These are phyloP conservation scores for Acrocyrtus sp. DNA, from an alignment of 2,888 invertebrate genomes.

Conservation along the genomic window DNA sequence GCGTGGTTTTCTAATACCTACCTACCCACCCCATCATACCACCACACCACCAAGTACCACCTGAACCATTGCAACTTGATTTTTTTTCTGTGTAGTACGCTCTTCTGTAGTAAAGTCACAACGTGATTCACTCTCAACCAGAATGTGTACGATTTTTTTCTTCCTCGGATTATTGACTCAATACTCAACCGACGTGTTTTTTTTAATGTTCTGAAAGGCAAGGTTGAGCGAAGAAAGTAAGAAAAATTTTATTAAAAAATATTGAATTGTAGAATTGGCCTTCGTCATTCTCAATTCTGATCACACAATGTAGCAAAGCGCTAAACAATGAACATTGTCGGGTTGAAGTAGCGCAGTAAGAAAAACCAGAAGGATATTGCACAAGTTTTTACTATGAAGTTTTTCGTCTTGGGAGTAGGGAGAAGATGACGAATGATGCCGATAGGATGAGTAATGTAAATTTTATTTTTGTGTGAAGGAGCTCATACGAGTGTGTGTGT, in stretches of 20 bases:
- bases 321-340: background rate
- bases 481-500: slow-evolving; percentile 13
- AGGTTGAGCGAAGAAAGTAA: slow-evolving; percentile 6
- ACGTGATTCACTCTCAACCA: background rate
- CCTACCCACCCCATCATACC: background rate
- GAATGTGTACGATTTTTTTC: slow-evolving; percentile 8
- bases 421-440: background rate
- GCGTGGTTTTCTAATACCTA: slow-evolving; percentile 35
- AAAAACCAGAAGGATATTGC: background rate
- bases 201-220: background rate
- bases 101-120: background rate
- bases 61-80: background rate
- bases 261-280: slow-evolving; percentile 33
- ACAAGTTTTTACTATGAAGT: background rate
- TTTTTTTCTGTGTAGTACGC: background rate
- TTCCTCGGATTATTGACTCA: slow-evolving; percentile 8
- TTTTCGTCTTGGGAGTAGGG: background rate
- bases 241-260: slow-evolving; percentile 2
- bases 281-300: slow-evolving; percentile 40
- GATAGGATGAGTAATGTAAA: background rate
- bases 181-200: slow-evolving; percentile 4
- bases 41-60: too few relatives aligned
- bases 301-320: background rate
- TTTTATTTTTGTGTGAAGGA: background rate
- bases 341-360: background rate